Percentiles rank a stretch among this genome's conserved stretches.
Evolutionary conservation across 2,797 vertebrate species (phyloP).

Genomic region (Scomberomorus guttatus): DNA sequence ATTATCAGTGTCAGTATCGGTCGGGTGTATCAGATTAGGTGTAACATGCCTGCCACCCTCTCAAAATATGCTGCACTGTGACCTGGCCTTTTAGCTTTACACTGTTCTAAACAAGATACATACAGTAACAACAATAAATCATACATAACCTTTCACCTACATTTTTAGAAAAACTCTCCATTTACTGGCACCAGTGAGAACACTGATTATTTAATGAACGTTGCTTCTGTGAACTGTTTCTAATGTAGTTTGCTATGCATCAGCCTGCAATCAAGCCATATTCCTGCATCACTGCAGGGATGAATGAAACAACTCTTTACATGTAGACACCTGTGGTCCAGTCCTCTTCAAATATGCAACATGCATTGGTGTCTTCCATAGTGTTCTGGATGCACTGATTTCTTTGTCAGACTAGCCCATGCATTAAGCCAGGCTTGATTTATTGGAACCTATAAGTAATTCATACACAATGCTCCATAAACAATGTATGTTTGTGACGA

Average conservation of each 20-base stretch:
- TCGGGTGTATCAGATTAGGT: too few relatives aligned
- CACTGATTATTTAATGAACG: neutral
- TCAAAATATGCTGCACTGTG: too few relatives aligned
- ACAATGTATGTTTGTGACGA: conserved; percentile 19
- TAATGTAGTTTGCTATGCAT: neutral
- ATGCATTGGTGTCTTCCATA: neutral
- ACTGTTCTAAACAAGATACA: too few relatives aligned
- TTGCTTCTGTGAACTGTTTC: neutral
- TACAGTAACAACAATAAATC: too few relatives aligned
- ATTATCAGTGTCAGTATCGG: too few relatives aligned
- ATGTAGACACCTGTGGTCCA: neutral
- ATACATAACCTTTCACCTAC: neutral
- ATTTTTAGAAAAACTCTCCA: neutral
- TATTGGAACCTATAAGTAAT: conserved; percentile 41
- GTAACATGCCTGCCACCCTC: too few relatives aligned
- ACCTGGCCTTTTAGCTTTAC: too few relatives aligned
- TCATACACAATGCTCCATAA: conserved; percentile 39
- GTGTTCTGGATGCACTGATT: neutral
- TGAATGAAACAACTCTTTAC: conserved; percentile 19
- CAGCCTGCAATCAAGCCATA: neutral
- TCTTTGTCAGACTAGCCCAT: neutral
- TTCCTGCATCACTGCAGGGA: neutral
- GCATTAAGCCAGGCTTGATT: conserved; percentile 4
- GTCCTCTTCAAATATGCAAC: conserved; percentile 14
- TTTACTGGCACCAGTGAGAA: neutral